Percentiles rank a stretch among this genome's conserved stretches.
Evolutionary conservation across 2,797 vertebrate genomes (phyloP).

Genomic region (Anguilla megastoma): DNA sequence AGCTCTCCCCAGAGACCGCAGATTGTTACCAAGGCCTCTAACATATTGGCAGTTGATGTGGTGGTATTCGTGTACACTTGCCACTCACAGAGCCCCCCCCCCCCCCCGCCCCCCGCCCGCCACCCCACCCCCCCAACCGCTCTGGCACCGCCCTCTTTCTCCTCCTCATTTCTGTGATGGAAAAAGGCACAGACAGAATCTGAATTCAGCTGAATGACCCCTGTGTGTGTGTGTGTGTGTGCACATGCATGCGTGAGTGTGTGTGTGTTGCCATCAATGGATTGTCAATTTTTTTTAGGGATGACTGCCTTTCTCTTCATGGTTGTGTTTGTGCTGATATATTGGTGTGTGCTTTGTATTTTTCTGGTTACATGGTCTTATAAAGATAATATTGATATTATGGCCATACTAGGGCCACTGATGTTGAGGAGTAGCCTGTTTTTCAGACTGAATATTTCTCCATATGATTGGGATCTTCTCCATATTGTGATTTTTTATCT

Average conservation of each 20-base stretch:
- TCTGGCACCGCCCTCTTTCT: conserved; percentile 40
- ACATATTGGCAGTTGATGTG: conserved; percentile 99
- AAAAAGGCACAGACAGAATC: conserved; percentile 67
- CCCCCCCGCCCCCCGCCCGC: conserved; percentile 60
- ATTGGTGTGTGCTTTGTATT: background rate
- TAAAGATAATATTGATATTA: background rate
- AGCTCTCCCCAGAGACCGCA: conserved; percentile 88
- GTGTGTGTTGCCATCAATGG: conserved; percentile 41
- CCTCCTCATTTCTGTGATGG: conserved; percentile 51
- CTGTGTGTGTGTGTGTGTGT: conserved; percentile 37
- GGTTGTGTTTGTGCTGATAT: background rate
- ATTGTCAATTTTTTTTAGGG: conserved; percentile 50
- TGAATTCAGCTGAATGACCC: conserved; percentile 62
- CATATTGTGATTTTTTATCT: conserved; percentile 14
- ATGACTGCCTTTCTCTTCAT: conserved; percentile 36
- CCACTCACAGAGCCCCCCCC: conserved; percentile 78
- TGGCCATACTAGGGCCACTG: background rate
- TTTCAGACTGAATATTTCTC: conserved; percentile 58
- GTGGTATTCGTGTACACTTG: conserved; percentile 92
- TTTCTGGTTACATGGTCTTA: background rate
- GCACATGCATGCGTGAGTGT: conserved; percentile 35
- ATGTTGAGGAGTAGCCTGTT: background rate
- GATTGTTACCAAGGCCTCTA: conserved; percentile 96
- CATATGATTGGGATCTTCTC: conserved; percentile 46
- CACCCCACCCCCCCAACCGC: conserved; percentile 49